These are phyloP conservation scores for Metellina segmentata DNA, from an alignment of 2,888 invertebrate species.

Conservation along the genomic window DNA sequence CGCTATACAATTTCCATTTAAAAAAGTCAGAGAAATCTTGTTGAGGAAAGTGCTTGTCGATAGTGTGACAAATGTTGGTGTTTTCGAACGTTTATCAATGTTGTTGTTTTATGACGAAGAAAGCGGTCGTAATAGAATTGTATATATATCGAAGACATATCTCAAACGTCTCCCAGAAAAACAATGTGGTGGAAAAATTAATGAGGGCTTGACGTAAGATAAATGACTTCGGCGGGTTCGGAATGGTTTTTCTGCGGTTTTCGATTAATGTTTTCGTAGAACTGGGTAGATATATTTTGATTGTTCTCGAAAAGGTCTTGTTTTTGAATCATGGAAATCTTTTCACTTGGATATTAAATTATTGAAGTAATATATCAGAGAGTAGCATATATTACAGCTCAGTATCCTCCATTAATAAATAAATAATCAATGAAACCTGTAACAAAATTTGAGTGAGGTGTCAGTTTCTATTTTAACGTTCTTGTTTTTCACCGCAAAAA, in stretches of 20 bases:
- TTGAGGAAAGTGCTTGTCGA: not conserved
- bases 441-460: too few relatives aligned
- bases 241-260: not conserved
- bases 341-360: too few relatives aligned
- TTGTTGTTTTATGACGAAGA: not conserved
- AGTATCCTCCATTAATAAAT: too few relatives aligned
- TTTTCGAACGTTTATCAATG: constrained; percentile 1
- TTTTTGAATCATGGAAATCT: too few relatives aligned
- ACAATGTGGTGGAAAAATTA: not conserved
- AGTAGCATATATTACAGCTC: too few relatives aligned
- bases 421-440: too few relatives aligned
- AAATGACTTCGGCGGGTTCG: not conserved
- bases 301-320: not conserved
- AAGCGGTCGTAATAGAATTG: not conserved
- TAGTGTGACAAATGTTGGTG: not conserved
- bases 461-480: too few relatives aligned
- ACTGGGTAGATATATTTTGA: not conserved
- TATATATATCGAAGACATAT: not conserved
- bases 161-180: not conserved
- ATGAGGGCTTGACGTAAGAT: not conserved
- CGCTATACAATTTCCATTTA: not conserved
- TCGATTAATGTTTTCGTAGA: not conserved
- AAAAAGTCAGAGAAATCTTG: not conserved
- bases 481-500: too few relatives aligned
- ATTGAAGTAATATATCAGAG: too few relatives aligned